These are phyloP conservation scores for Cataglyphis rosenhaueri DNA, from an alignment of 2,888 invertebrate species.

Conservation along the genomic window DNA sequence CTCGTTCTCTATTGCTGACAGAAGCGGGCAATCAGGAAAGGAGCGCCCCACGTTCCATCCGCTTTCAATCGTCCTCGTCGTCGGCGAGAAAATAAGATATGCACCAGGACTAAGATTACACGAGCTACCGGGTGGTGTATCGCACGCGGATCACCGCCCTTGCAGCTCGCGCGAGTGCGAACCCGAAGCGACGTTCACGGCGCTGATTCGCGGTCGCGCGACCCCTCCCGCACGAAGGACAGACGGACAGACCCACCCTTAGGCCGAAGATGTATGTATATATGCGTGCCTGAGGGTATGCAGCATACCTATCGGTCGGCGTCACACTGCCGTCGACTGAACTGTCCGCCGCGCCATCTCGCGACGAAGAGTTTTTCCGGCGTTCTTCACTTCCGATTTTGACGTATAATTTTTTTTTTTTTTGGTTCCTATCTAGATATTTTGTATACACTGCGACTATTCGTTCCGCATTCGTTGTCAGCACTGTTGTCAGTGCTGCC, in stretches of 20 bases:
- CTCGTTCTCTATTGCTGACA: slow-evolving; percentile 52
- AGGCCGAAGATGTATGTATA: slow-evolving; percentile 62
- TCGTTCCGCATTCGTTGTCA: slow-evolving; percentile 43
- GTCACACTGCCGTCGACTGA: background rate
- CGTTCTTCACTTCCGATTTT: background rate
- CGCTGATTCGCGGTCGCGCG: slow-evolving; percentile 53
- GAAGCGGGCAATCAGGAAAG: slow-evolving; percentile 75
- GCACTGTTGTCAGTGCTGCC: slow-evolving; percentile 30
- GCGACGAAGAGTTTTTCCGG: background rate
- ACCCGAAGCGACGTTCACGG: slow-evolving; percentile 9
- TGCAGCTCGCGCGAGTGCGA: slow-evolving; percentile 20
- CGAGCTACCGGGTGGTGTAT: background rate
- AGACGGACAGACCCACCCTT: slow-evolving; percentile 79
- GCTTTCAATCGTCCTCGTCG: slow-evolving; percentile 87
- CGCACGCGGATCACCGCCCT: slow-evolving; percentile 20
- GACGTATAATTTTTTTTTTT: background rate
- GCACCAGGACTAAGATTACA: background rate
- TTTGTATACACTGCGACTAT: background rate
- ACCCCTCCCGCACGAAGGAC: slow-evolving; percentile 76
- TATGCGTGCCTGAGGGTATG: background rate
- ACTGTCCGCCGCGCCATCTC: background rate
- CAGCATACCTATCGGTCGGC: background rate
- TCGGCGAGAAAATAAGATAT: background rate
- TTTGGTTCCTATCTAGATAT: background rate
- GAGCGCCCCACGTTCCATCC: slow-evolving; percentile 74